Evolutionary conservation across 2,113 vertebrate genomes (phyloP), one percentile per base, ranked within the genome.

Genomic region (Epinephelus cyanopodus): DNA sequence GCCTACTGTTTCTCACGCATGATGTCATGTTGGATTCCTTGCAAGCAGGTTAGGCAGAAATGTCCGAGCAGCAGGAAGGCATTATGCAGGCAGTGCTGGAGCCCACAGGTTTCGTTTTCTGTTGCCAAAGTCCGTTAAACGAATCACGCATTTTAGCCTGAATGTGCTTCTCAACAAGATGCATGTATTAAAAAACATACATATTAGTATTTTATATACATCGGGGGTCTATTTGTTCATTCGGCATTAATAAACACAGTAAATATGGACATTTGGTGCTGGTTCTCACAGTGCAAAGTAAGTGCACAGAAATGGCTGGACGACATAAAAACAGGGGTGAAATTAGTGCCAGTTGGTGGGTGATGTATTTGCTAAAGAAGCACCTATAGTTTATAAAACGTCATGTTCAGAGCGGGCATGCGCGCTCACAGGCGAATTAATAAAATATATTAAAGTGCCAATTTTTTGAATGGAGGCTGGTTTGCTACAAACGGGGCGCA

Each of bases 21-120:
- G 91, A 92, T 88, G 92, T 92, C 91, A 92, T 89, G 81, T 45
- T 84, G 86, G 65, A 74, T 77, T 80, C 72, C 68, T 81, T 25
- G 45, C 47, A 57, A 70, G 86, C 85, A 69, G 80, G 84, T 83
- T 77, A 33, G 62, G 84, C 82, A 74, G 81, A 69, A 77, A 71
- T 50, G 62, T 53, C 33, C 69, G 42, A 53, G 80, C 82, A 77
- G 67, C 72, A 25, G 64, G 33, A 11, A 67, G 68, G 71, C 67
- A 15, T 62, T 18, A 60, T 21, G 56, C 58, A 39, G 45, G 10
- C 75, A 8, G 19, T 3, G 60, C 2, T 15, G 52, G 39, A 45
- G 45, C 3, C 7, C 8, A n/a, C 19, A 0, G 29, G 12, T 74
- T 82, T 52, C 50, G 70, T 33, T 80, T 57, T 29, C 23, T 79